These are phyloP conservation scores for Anthonomus grandis DNA, from an alignment of 1,140 invertebrate genomes.

Conservation along the genomic window DNA sequence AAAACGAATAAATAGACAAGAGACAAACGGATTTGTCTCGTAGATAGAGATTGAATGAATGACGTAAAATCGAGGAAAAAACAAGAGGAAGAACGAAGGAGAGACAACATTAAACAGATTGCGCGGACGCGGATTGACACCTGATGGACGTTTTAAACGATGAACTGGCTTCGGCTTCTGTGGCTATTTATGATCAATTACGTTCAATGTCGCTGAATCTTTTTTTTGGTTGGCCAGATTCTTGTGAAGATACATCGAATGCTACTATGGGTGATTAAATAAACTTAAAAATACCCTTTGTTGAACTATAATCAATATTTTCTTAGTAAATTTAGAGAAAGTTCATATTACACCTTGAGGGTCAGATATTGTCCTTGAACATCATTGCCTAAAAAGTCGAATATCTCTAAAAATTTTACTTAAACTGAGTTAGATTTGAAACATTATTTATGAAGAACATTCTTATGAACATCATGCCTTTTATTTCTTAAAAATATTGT, in stretches of 20 bases:
- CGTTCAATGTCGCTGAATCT: slow-evolving; percentile 1
- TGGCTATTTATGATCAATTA: slow-evolving; percentile 26
- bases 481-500: too few relatives aligned
- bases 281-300: too few relatives aligned
- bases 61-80: slow-evolving; percentile 22
- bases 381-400: too few relatives aligned
- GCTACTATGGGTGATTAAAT: too few relatives aligned
- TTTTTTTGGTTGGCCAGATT: slow-evolving; percentile 11
- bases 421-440: too few relatives aligned
- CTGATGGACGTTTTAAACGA: slow-evolving; percentile 30
- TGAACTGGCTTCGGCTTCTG: slow-evolving; percentile 13
- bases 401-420: too few relatives aligned
- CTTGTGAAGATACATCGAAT: slow-evolving; percentile 8
- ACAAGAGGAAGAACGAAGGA: slow-evolving; percentile 10
- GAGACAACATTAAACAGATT: slow-evolving; percentile 21
- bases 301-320: too few relatives aligned
- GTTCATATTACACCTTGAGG: too few relatives aligned
- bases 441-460: too few relatives aligned
- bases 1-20: neutral
- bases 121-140: slow-evolving; percentile 24
- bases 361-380: too few relatives aligned
- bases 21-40: slow-evolving; percentile 16
- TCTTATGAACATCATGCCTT: too few relatives aligned
- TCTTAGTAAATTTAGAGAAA: too few relatives aligned
- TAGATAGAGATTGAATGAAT: slow-evolving; percentile 21